Base-by-base conservation (phyloP, 1,140 invertebrate genomes). In the Penaeus indicus region DNA sequence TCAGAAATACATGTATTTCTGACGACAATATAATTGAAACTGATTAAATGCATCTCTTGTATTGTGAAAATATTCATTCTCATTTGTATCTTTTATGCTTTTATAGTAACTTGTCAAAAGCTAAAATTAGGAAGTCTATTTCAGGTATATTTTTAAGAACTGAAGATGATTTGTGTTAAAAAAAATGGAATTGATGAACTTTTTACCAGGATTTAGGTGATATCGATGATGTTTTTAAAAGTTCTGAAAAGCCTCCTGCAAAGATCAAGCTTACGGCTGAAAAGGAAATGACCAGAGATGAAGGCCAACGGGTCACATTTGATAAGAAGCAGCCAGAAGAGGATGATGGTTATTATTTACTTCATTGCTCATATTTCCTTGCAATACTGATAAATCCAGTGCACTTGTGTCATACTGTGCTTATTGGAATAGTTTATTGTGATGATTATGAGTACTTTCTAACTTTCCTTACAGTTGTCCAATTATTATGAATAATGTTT, bases 161-260 rank as follows among this genome's bases (percentile, higher is more conserved):
- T 32, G 32, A 32, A 32, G 32, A 32, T 32, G 32, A 2, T 32
- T 1, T 32, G 32, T 32, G 32, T 32, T 32, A 32, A 32, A 32
- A 32, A 32, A 32, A 32, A 32, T 32, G 32, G 25, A 38, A 25
- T n/a, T 18, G 11, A 61, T 42, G 38, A 62, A 27, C 61, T n/a
- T 13, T 67, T n/a, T 64, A 67, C 25, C 25, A 88, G 86, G 86
- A 88, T 47, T 38, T 88, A 32, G 86, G 75, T 72, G 79, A 88
- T 4, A 32, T 88, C 22, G 86, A 88, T 61, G 60, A 83, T 75
- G 67, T 88, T 21, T 82, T 82, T 61, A 88, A 88, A 42, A 62
- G 25, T 47, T 47, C 47, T 47, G 47, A 47, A 7, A 47, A 47
- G 47, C 11, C 47, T 47, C 11, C 47, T 47, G 47, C 47, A 22